A percentile compares a stretch with the other conserved stretches of the same genome.
Evolutionary conservation across 1,140 invertebrate species (phyloP).

Genomic region (Calliopsis andreniformis): DNA sequence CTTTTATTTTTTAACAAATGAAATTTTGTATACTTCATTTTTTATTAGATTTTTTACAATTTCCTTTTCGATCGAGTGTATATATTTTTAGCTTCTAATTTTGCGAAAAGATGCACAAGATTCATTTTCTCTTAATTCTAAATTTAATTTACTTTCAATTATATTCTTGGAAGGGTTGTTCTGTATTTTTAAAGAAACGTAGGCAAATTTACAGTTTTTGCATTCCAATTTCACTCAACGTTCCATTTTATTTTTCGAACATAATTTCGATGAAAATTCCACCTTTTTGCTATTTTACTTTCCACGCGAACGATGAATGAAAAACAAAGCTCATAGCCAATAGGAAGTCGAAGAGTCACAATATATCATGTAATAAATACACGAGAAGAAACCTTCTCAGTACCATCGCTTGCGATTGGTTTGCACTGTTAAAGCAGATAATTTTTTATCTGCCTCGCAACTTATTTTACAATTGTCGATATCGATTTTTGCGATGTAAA

Average conservation of each 20-base stretch:
- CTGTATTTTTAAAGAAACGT: neutral
- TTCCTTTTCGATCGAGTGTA: no score
- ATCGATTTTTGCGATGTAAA: neutral
- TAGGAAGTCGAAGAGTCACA: neutral
- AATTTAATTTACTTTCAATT: no score
- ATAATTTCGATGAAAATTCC: neutral
- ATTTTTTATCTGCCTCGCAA: neutral
- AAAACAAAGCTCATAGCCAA: neutral
- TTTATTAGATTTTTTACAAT: no score
- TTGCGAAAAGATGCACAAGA: no score
- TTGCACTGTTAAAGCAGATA: neutral
- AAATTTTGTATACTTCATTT: neutral
- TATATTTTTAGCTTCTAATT: no score
- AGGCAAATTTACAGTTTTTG: neutral
- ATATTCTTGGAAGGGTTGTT: neutral
- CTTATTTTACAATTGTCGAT: neutral
- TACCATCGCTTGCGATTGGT: neutral
- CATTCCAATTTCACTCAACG: constrained; percentile 12
- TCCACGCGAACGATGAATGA: neutral
- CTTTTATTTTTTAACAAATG: neutral
- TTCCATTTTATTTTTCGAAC: neutral
- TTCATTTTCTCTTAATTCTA: no score
- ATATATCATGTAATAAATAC: no score
- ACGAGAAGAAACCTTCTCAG: neutral
- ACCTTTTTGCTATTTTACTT: neutral